Percentiles rank a stretch among this genome's conserved stretches.
Evolutionary conservation across 2,888 invertebrate genomes (phyloP).

Genomic region (Pseudanteris insignis): DNA sequence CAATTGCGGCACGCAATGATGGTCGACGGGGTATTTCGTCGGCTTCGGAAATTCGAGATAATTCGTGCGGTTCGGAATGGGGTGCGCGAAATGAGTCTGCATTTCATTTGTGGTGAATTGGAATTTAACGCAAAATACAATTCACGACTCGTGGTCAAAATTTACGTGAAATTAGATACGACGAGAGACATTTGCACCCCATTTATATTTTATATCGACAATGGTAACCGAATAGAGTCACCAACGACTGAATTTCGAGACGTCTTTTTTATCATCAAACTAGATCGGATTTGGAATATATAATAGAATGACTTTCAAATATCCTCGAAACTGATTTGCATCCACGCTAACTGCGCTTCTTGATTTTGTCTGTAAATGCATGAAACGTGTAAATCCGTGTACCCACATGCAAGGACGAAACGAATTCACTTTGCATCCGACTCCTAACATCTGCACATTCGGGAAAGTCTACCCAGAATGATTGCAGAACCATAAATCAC

Average conservation of each 20-base stretch:
- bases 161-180: too few relatives aligned
- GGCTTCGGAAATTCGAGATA: constrained; percentile 5
- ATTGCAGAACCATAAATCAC: constrained; percentile 59
- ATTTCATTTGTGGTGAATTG: too few relatives aligned
- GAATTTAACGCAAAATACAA: too few relatives aligned
- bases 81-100: too few relatives aligned
- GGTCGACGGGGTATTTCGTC: background rate
- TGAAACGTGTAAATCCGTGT: constrained; percentile 35
- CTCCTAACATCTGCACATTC: constrained; percentile 51
- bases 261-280: too few relatives aligned
- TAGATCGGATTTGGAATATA: constrained; percentile 40
- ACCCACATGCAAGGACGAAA: constrained; percentile 35
- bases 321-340: constrained; percentile 38
- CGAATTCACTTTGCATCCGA: constrained; percentile 43
- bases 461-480: constrained; percentile 54
- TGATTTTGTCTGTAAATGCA: too few relatives aligned
- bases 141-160: too few relatives aligned
- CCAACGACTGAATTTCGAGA: too few relatives aligned
- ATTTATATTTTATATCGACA: too few relatives aligned
- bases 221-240: too few relatives aligned
- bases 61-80: background rate
- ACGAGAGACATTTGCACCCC: too few relatives aligned
- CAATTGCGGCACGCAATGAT: constrained; percentile 9
- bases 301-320: constrained; percentile 45
- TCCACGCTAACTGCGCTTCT: constrained; percentile 26